phyloP scores from a whole-genome alignment of 2,113 vertebrate genomes.

The Cebus imitator region DNA sequence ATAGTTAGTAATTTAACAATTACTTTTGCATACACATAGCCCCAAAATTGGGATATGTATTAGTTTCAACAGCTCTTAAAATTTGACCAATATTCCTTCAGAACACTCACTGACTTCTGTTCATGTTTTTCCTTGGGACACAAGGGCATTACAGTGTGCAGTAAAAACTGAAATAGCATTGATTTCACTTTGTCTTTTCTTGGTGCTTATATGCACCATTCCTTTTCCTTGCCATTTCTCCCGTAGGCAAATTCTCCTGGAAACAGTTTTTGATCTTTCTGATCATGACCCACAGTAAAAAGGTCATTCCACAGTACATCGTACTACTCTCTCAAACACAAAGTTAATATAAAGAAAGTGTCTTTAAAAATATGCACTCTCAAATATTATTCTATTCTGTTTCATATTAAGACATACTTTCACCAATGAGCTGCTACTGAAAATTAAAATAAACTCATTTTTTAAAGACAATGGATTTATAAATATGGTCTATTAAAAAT shows the following conservation, averaged over 20 bases:
- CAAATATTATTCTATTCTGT: background rate
- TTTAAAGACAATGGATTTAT: background rate
- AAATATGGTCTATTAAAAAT: background rate
- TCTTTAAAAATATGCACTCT: background rate
- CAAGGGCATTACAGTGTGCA: rapidly evolving
- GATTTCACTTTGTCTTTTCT: background rate
- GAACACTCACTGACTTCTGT: background rate
- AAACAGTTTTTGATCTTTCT: background rate
- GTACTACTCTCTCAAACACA: background rate
- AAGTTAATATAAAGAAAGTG: background rate
- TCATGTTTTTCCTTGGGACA: background rate
- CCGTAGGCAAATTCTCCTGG: background rate
- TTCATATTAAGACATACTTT: background rate
- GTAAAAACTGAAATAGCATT: background rate
- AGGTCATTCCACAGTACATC: background rate
- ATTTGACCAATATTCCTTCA: background rate
- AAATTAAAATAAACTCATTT: background rate
- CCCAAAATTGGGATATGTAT: background rate
- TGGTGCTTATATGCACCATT: background rate
- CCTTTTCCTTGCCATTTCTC: background rate
- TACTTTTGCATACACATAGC: background rate
- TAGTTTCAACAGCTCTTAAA: background rate
- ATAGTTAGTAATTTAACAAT: background rate
- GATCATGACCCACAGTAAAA: background rate
- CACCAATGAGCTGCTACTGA: background rate